phyloP scores from a whole-genome alignment of 2,797 vertebrate genomes.

The Prionace glauca region DNA sequence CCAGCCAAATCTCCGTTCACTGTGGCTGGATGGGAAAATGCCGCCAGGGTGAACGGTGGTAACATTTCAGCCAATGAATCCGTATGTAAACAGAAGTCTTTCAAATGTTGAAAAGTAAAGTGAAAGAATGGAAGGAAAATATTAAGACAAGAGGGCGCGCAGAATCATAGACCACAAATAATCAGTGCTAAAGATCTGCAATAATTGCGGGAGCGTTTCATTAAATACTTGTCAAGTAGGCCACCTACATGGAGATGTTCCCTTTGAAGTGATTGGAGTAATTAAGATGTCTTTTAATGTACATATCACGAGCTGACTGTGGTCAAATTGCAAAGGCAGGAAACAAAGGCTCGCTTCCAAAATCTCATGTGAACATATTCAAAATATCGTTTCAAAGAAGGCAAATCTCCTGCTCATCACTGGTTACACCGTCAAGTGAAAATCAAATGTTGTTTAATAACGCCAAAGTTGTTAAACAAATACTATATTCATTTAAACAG shows the following conservation, averaged over 20 bases:
- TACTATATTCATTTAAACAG: not conserved
- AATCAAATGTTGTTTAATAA: not conserved
- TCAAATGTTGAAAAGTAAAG: not conserved
- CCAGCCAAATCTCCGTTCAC: too few species aligned
- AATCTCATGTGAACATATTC: not conserved
- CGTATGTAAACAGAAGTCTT: not conserved
- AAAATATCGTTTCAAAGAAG: not conserved
- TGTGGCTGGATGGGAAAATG: too few species aligned
- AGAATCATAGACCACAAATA: not conserved
- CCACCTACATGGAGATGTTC: not conserved
- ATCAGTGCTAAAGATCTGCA: not conserved
- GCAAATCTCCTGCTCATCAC: not conserved
- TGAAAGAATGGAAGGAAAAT: not conserved
- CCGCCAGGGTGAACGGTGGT: too few species aligned
- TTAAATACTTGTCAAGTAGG: not conserved
- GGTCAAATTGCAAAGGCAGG: not conserved
- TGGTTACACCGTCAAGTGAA: not conserved
- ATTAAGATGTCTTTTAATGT: constrained; percentile 14
- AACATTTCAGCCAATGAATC: too few species aligned
- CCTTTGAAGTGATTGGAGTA: not conserved
- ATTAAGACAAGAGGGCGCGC: not conserved
- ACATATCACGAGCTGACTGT: not conserved
- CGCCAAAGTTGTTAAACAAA: not conserved
- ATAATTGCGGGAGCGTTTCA: not conserved
- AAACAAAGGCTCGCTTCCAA: not conserved